Evolutionary conservation across 2,113 vertebrate genomes (phyloP).

Genomic region (Chaetodon trifascialis): DNA sequence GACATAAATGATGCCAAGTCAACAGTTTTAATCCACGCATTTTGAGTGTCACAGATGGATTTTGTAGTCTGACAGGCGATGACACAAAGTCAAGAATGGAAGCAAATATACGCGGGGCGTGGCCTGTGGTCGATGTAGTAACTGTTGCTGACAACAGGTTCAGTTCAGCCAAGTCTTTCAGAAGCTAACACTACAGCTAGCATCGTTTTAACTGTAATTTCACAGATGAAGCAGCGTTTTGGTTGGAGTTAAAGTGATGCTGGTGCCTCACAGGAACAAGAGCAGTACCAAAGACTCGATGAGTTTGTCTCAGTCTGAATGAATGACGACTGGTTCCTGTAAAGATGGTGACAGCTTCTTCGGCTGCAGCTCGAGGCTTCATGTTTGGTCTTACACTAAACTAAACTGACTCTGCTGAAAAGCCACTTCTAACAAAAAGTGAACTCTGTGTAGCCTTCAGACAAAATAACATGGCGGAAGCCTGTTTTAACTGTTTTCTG

Average conservation of each 20-base stretch:
- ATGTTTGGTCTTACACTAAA: neutral
- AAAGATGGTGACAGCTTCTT: neutral
- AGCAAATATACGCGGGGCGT: neutral
- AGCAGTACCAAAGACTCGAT: neutral
- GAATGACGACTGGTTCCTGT: neutral
- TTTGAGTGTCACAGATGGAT: neutral
- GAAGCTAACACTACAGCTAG: neutral
- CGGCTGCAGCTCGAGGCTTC: neutral
- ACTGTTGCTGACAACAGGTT: neutral
- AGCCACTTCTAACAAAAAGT: neutral
- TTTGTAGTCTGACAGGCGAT: neutral
- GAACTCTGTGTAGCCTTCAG: neutral
- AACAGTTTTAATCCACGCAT: neutral
- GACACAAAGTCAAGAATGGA: neutral
- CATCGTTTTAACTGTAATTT: neutral
- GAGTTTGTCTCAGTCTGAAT: neutral
- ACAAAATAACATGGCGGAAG: neutral
- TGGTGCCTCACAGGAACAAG: neutral
- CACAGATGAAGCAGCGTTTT: neutral
- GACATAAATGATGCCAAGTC: neutral
- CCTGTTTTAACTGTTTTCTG: neutral
- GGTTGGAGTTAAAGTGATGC: neutral
- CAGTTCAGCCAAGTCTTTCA: neutral
- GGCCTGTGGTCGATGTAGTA: neutral
- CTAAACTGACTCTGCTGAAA: neutral